Conservation (phyloP, 2,888 invertebrate species). For the Meiosimyza platycephala region DNA sequence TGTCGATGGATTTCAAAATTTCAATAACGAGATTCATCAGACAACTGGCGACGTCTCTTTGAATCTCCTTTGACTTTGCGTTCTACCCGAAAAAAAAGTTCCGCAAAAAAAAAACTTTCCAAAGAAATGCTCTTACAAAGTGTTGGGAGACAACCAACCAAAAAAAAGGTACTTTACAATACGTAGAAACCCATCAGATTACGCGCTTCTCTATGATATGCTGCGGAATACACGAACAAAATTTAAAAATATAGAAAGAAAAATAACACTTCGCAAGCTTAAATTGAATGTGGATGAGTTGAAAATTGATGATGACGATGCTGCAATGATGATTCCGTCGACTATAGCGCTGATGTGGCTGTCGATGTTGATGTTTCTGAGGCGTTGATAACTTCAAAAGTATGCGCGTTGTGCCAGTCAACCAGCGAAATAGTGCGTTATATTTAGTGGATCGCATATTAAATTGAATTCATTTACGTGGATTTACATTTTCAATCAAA, state of each 20-base stretch:
- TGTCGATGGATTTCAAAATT: slow-evolving; percentile 21
- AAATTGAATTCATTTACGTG: slow-evolving; percentile 53
- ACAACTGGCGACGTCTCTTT: background rate
- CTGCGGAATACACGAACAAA: background rate
- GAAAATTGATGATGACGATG: slow-evolving; percentile 27
- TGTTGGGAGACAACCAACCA: slow-evolving; percentile 5
- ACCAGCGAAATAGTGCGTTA: slow-evolving; percentile 43
- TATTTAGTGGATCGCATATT: slow-evolving; percentile 49
- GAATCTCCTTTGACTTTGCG: background rate
- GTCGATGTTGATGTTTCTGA: slow-evolving; percentile 2
- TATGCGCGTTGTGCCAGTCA: slow-evolving; percentile 7
- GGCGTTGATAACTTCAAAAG: slow-evolving; percentile 10
- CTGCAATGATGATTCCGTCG: slow-evolving; percentile 1
- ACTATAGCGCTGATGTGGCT: background rate
- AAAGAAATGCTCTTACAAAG: background rate
- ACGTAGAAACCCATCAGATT: slow-evolving; percentile 11
- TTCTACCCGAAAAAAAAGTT: background rate
- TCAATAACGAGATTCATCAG: slow-evolving; percentile 22
- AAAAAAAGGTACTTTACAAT: background rate
- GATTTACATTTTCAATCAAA: slow-evolving; percentile 57
- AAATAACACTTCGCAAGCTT: slow-evolving; percentile 16
- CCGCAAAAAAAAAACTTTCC: slow-evolving; percentile 10
- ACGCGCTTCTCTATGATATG: slow-evolving; percentile 15
- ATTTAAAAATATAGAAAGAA: background rate
- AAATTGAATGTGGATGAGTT: slow-evolving; percentile 35